Base-by-base conservation (phyloP, 2,113 vertebrate genomes). In the Platichthys flesus region DNA sequence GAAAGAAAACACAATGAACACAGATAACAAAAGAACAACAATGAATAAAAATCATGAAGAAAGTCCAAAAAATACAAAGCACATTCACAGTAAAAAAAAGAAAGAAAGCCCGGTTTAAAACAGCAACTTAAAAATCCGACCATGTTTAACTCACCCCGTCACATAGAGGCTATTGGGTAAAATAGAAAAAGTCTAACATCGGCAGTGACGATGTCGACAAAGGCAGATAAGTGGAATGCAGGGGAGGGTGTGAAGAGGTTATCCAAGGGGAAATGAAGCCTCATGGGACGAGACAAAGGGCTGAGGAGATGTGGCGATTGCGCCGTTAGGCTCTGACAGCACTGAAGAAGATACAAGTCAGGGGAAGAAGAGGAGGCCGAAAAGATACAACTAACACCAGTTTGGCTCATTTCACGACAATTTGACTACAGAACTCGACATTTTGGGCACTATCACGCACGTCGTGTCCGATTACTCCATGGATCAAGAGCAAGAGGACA, bases 261-360 rank as follows among this genome's bases (percentile, higher is more conserved):
- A 74, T 70, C 60, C 64, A 74, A 35, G 18, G 49, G 55, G 56
- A 71, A 74, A 71, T 76, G 24, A 54, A 62, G 71, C 76, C 58
- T 85, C 69, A 73, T 80, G 78, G 79, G 79, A 78, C 63, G 9
- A 10, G 26, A 52, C 14, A 55, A 55, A 58, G 51, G 68, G 60
- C 64, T 56, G 84, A 31, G 66, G 70, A 66, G 73, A 70, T 54
- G 79, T 26, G 80, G 85, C 67, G 68, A 55, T 45, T 59, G 63
- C 10, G 26, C 31, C 52, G 54, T 81, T 58, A 67, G 58, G 5
- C 55, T 26, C 23, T 21, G 10, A 59, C 14, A 51, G 45, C 14
- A 49, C 45, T 18, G 16, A 49, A 49, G 45, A 18, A 49, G 14
- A 49, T 5, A 49, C 15, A 18, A 31, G n/a, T 13, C 14, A 45